phyloP scores from a whole-genome alignment of 2,888 invertebrate species.

The Orchesellides sinensis region DNA sequence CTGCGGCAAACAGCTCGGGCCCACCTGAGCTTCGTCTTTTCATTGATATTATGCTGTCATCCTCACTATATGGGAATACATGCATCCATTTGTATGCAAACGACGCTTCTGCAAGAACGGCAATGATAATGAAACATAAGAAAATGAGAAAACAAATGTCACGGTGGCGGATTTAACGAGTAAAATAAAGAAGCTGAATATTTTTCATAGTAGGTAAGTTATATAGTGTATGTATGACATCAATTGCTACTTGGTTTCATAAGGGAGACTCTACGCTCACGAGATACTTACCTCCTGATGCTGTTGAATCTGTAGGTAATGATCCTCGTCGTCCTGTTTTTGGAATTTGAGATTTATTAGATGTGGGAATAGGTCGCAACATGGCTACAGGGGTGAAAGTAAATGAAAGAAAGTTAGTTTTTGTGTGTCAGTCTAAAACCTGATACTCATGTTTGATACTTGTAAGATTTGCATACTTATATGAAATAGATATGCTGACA shows the following conservation, averaged over 20 bases:
- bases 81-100: slow-evolving; percentile 74
- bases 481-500: too few species aligned
- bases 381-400: slow-evolving; percentile 60
- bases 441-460: too few species aligned
- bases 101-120: slow-evolving; percentile 62
- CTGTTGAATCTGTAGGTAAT: slow-evolving; percentile 67
- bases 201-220: neutral
- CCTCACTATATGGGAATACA: slow-evolving; percentile 73
- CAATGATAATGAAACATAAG: neutral
- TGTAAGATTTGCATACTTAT: too few species aligned
- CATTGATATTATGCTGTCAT: slow-evolving; percentile 69
- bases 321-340: slow-evolving; percentile 73
- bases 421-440: too few species aligned
- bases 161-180: neutral
- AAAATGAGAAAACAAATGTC: neutral
- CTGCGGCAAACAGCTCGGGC: slow-evolving; percentile 73
- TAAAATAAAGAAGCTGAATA: neutral
- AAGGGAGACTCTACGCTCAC: too few species aligned
- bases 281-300: slow-evolving; percentile 55
- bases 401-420: too few species aligned
- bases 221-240: neutral
- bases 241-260: too few species aligned
- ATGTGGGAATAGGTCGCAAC: slow-evolving; percentile 65
- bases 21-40: slow-evolving; percentile 74
- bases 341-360: slow-evolving; percentile 62